Evolutionary conservation across 2,113 vertebrate genomes (phyloP), one percentile per base, ranked within the genome.

Genomic region (Mus spicilegus): DNA sequence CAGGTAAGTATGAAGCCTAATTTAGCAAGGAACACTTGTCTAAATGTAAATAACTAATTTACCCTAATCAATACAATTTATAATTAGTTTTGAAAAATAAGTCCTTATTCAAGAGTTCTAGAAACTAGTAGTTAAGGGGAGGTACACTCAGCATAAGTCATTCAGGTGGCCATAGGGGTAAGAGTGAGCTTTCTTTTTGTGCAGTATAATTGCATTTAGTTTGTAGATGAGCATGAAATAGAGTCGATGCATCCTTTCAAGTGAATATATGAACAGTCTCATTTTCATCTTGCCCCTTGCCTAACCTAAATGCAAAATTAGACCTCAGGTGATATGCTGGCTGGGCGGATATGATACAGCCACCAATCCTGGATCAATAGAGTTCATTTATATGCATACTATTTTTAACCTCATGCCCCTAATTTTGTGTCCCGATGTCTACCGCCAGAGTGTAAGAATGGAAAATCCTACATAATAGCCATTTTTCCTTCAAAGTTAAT

Each of bases 31-130:
- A 75, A 19, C 16, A 90, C 49, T 77, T 92, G 69, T 88, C 95
- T 81, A 81, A 70, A 90, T 89, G 58, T 28, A 90, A 81, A 95
- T 88, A 13, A 28, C 51, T 86, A 72, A 88, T 88, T 88, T 1
- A 13, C n/a, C 28, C 4, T 7, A 54, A 84, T n/a, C 56, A 36
- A 94, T 95, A n/a, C 16, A 73, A 61, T 61, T 7, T 85, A 2
- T 39, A 70, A 54, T 70, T 95, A 92, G 92, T 90, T 96, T 95
- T 86, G 81, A 81, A 95, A 67, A 95, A 39, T 1, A 2, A 69
- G 56, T 87, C 90, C 17, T 85, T 92, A 70, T 16, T 73, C 11
- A 67, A 95, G 88, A 92, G 67, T 75, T 96, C 20, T 92, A 90
- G 42, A 10, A 92, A 7, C 6, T 67, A 39, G 24, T 19, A 33